Conservation (phyloP, 2,113 vertebrate genomes). For the Notarius quadriscutis region DNA sequence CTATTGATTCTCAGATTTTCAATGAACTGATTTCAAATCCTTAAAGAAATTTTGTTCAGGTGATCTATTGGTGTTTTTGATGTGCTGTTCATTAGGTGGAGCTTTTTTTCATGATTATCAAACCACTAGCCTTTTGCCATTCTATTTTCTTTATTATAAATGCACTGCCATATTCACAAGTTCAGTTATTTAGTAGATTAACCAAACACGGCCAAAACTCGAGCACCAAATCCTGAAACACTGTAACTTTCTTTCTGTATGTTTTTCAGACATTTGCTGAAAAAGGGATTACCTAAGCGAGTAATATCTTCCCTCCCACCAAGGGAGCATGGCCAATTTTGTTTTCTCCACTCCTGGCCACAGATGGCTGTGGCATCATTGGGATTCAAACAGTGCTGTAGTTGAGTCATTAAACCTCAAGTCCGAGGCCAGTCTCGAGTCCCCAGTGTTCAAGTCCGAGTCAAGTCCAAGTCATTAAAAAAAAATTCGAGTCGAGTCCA, state of each 20-base stretch:
- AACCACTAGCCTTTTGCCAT: not conserved
- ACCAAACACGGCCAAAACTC: not conserved
- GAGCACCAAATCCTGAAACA: not conserved
- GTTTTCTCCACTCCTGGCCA: not conserved
- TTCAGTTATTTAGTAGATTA: not conserved
- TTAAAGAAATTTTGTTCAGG: not conserved
- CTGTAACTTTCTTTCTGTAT: not conserved
- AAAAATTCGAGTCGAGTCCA: too few species aligned
- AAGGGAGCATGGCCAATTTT: not conserved
- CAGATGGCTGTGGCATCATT: too few species aligned
- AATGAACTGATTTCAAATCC: not conserved
- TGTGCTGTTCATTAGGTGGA: not conserved
- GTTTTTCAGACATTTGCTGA: too few species aligned
- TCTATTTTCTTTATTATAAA: not conserved
- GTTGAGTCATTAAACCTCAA: too few species aligned
- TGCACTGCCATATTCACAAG: not conserved
- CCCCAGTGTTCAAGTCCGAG: too few species aligned
- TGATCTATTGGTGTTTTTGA: not conserved
- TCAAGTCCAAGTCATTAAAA: too few species aligned
- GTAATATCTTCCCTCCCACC: too few species aligned
- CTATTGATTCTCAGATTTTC: not conserved
- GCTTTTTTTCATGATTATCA: not conserved
- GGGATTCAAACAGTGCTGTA: too few species aligned
- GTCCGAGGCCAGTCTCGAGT: too few species aligned
- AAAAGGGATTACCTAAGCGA: too few species aligned